Evolutionary conservation across 2,797 vertebrate genomes (phyloP).

Genomic region (Hapalemur alaotrensis): DNA sequence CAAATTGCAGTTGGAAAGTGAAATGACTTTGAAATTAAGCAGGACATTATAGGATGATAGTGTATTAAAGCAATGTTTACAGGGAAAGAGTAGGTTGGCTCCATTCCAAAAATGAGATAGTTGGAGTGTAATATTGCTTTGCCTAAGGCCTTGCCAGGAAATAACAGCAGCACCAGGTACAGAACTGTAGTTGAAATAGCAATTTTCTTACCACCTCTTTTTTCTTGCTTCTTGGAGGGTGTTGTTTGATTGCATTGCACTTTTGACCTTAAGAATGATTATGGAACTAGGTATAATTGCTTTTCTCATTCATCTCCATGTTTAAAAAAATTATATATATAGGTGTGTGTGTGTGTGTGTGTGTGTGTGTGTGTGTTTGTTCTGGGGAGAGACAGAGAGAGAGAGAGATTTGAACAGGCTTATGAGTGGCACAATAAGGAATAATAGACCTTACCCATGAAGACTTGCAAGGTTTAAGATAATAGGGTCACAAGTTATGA

Average conservation of each 20-base stretch:
- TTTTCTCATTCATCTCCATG: neutral
- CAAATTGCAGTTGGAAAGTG: neutral
- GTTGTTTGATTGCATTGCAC: neutral
- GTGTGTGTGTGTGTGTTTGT: accelerated
- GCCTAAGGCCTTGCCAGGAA: neutral
- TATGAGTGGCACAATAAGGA: neutral
- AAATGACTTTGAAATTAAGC: neutral
- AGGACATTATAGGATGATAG: neutral
- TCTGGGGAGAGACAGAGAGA: neutral
- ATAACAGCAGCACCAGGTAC: neutral
- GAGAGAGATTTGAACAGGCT: neutral
- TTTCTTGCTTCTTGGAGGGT: neutral
- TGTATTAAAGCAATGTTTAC: neutral
- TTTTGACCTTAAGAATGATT: neutral
- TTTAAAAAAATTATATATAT: neutral
- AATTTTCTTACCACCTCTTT: neutral
- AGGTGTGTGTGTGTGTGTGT: neutral
- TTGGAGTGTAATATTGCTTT: neutral
- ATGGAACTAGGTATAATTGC: neutral
- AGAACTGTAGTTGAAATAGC: neutral
- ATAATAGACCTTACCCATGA: neutral
- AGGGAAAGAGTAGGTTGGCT: neutral
- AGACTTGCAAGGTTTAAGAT: neutral
- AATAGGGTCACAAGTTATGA: neutral
- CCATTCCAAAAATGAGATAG: neutral